Base-by-base conservation (phyloP, 2,888 invertebrate species). In the Chrysomela aeneicollis region DNA sequence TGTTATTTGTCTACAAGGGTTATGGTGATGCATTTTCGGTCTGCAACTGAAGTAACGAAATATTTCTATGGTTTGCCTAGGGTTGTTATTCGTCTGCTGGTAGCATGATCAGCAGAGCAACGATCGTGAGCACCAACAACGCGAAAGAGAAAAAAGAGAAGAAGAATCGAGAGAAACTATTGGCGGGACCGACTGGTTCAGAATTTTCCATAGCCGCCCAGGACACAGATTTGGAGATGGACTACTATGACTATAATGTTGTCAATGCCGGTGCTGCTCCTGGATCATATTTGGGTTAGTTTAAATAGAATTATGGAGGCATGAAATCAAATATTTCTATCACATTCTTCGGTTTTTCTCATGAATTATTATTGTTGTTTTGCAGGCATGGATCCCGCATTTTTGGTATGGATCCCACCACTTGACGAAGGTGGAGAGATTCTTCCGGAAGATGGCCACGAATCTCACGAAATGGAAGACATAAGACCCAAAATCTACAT, bases 171-270 rank as follows among this genome's bases (percentile, higher is more conserved):
- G 89, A 91, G 67, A 86, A 86, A 70, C 81, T 90, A 8, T 83
- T 92, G 22, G 87, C 87, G 4, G 86, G 88, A 2, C 87, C 88
- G 1, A 76, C 77, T 2, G 89, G 89, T 0, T 93, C 93, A 0
- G 94, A 94, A 77, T 90, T 93, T 73, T 93, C 93, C 57, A 84
- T 94, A 22, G 85, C 86, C 0, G 90, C 88, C 3, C 90, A 88
- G 51, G 92, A 92, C 54, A 86, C 86, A 51, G 94, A 94, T 76
- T 85, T 94, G 76, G 94, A 94, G 81, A 85, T 94, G 70, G 94
- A 94, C 79, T 94, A 94, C 77, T 94, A 94, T 78, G 94, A 94
- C 78, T 94, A 94, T 76, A 93, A 94, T 84, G 94, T 94, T 6
- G 90, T 91, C 55, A 94, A 94, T 78, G 88, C 89, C 0, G 92